These are phyloP conservation scores for Phengaris alcon DNA, from an alignment of 2,888 invertebrate species.

Conservation along the genomic window DNA sequence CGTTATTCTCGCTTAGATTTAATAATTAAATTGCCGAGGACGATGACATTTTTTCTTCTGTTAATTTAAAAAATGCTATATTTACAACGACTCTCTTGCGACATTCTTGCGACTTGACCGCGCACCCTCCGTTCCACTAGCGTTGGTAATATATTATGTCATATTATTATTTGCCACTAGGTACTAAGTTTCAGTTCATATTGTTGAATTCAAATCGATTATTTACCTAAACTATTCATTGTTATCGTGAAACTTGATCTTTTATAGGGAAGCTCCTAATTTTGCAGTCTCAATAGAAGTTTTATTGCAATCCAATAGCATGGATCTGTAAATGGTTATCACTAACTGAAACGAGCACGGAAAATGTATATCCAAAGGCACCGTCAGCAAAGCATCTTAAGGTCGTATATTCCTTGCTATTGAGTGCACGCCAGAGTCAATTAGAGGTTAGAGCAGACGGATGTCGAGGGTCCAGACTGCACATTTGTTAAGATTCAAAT, in stretches of 20 bases:
- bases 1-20: no score
- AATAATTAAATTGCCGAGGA: no score
- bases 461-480: slow-evolving; percentile 17
- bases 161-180: no score
- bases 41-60: no score
- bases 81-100: no score
- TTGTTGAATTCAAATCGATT: no score
- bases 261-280: neutral
- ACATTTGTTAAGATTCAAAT: slow-evolving; percentile 14
- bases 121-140: no score
- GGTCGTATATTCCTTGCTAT: neutral
- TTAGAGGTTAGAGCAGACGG: slow-evolving; percentile 8
- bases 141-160: no score
- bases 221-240: neutral
- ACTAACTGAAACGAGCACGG: neutral
- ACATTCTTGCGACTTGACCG: no score
- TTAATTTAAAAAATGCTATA: no score
- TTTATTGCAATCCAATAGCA: slow-evolving; percentile 6
- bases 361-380: neutral
- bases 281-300: neutral
- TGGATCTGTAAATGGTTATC: neutral
- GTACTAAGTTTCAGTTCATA: no score
- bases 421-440: neutral
- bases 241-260: neutral
- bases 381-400: neutral